Base-by-base conservation (phyloP, 2,888 invertebrate genomes). In the Hermodice carunculata region DNA sequence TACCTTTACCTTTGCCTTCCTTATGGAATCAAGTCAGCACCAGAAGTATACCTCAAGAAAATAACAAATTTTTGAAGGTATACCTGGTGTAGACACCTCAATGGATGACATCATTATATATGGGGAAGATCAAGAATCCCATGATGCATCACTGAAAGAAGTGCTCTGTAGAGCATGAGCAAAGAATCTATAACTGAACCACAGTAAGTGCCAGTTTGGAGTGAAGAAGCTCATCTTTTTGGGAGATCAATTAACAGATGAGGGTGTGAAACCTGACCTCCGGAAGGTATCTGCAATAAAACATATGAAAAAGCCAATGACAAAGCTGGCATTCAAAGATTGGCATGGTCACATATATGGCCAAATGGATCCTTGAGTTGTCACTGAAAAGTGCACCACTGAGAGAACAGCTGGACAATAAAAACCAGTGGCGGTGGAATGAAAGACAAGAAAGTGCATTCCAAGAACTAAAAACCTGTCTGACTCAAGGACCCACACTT, bases 21-120 rank as follows among this genome's bases (percentile, higher is more conserved):
- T 14, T 75, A 70, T 51, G 71, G 74, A 2, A 52, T 64, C 1
- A 57, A 54, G 3, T 66, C 62, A 2, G 52, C 58, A 3, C 43
- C 60, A 11, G 72, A 68, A 42, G 62, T 72, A 0, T 70, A 70
- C 26, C 67, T 67, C 37, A 67, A 64, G n/a, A 14, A 58, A 4
- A 60, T 71, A 0, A 24, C 43, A 70, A 32, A 53, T 53, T 17
- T 49, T 75, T 3, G 62, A 64, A 26, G 64, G 59, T n/a, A 49
- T 74, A 1, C n/a, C 24, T 34, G 67, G 69, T 24, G 71, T 71
- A 8, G 46, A 59, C 11, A 64, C 66, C 24, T 57, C 68, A 11
- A 53, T 66, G 14, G 73, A 69, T 64, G 70, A 70, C 32, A 61
- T 70, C 24, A 26, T 69, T n/a, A 65, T 70, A 26, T 57, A 54